These are phyloP conservation scores for Neosilurus hyrtlii DNA, from an alignment of 2,797 vertebrate genomes.

Conservation along the genomic window DNA sequence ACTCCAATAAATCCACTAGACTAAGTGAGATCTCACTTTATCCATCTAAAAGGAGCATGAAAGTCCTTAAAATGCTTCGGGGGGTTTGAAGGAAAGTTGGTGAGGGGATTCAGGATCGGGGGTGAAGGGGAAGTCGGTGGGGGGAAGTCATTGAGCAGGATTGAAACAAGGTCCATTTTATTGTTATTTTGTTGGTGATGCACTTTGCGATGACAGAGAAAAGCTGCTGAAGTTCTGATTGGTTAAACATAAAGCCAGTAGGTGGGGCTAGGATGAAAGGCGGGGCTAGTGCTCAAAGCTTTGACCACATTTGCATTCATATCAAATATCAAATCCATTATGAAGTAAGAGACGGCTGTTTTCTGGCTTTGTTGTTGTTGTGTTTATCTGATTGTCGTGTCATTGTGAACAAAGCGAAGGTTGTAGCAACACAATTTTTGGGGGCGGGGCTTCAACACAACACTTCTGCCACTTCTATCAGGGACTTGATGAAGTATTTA, in stretches of 20 bases:
- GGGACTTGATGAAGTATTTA: conserved; percentile 50
- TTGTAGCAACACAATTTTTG: conserved; percentile 73
- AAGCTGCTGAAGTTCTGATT: conserved; percentile 10
- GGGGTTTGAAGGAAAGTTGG: not conserved
- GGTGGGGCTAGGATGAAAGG: not conserved
- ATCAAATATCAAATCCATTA: not conserved
- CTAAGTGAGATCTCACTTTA: too few species aligned
- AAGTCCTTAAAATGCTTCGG: not conserved
- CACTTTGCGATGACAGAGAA: not conserved
- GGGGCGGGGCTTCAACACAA: conserved; percentile 31
- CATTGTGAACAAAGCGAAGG: conserved; percentile 67
- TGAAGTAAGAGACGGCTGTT: conserved; percentile 6
- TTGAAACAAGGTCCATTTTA: not conserved
- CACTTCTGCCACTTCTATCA: conserved; percentile 37
- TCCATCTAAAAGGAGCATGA: not conserved
- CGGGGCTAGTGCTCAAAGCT: not conserved
- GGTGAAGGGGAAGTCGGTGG: not conserved
- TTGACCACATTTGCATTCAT: not conserved
- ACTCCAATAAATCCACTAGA: not conserved
- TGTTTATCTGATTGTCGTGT: conserved; percentile 30
- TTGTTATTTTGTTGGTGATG: not conserved
- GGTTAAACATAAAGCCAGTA: not conserved
- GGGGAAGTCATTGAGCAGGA: not conserved
- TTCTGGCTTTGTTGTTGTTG: conserved; percentile 9
- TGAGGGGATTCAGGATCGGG: not conserved